Evolutionary conservation across 1,140 invertebrate species (phyloP), one percentile per base, ranked within the genome.

Genomic region (Drosophila simulans): DNA sequence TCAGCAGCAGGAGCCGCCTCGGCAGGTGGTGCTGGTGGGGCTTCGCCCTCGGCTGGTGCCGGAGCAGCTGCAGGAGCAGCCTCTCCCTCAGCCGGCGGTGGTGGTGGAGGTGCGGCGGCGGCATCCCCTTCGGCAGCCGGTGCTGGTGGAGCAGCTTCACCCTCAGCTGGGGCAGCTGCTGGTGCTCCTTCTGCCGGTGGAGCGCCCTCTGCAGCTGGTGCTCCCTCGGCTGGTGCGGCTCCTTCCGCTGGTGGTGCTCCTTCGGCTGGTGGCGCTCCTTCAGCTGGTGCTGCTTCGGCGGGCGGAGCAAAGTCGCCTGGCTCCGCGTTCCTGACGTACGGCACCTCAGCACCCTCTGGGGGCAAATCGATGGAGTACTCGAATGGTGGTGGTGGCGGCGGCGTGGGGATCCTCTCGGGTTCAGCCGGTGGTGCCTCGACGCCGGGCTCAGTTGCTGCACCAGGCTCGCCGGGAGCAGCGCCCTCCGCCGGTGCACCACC

Each of bases 341-440:
- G 92, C 73, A 89, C 92, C 80, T 92, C 90, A 62, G 93, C 92
- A 54, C 92, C 92, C 77, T 93, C 93, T 52, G 92, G 92, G 57
- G 92, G 91, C 73, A 92, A 74, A 76, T 90, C 90, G 34, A 88
- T 83, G 49, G 89, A 78, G 49, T 93, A 93, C 73, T 93, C 93
- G 25, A 92, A 91, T 83, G 92, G 93, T 57, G 91, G 91, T 65
- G 91, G 92, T 77, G 92, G 66, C 64, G 83, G 83, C 27, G 85
- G 85, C 20, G 91, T 92, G 13, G 88, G 79, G 68, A 81, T 78
- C 66, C 83, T 91, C 1, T 75, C 57, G 17, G 85, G 86, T 65
- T 92, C 75, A 15, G 53, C 42, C 59, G 77, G 77, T 25, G 27
- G 62, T 10, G 52, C 74, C 10, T 72, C 77, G 15, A 13, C 77